Evolutionary conservation across 2,888 invertebrate genomes (phyloP).

Genomic region (Clunio marinus): DNA sequence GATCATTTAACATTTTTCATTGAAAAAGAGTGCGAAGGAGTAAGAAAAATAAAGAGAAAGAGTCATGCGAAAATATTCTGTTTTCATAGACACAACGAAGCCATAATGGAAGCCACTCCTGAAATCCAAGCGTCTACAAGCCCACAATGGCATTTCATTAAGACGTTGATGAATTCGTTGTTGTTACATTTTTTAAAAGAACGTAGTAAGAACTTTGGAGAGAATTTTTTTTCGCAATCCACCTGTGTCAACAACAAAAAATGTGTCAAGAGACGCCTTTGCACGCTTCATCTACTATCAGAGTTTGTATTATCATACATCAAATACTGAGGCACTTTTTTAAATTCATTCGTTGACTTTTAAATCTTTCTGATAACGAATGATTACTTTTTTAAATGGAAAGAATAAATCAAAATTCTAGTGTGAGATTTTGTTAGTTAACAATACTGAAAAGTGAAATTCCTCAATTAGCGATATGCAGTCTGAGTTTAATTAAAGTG

Average conservation of each 20-base stretch:
- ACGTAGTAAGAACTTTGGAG: neutral
- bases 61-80: neutral
- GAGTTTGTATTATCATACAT: too few relatives aligned
- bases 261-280: too few relatives aligned
- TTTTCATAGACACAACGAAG: neutral
- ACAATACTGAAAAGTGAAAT: too few relatives aligned
- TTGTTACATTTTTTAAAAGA: neutral
- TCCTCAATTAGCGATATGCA: too few relatives aligned
- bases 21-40: neutral
- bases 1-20: constrained; percentile 1
- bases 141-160: constrained; percentile 29
- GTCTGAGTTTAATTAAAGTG: too few relatives aligned
- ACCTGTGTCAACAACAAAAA: constrained; percentile 32
- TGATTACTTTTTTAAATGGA: too few relatives aligned
- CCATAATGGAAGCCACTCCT: constrained; percentile 18
- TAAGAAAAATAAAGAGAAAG: neutral
- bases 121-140: constrained; percentile 25
- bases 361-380: too few relatives aligned
- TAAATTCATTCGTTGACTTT: too few relatives aligned
- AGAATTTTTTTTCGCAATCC: constrained; percentile 12
- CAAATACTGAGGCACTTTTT: too few relatives aligned
- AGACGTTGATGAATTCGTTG: neutral
- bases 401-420: too few relatives aligned
- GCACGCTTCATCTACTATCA: too few relatives aligned
- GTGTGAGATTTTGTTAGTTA: too few relatives aligned